Evolutionary conservation across 1,140 invertebrate genomes (phyloP), one percentile per base, ranked within the genome.

Genomic region (Drosophila aff.): DNA sequence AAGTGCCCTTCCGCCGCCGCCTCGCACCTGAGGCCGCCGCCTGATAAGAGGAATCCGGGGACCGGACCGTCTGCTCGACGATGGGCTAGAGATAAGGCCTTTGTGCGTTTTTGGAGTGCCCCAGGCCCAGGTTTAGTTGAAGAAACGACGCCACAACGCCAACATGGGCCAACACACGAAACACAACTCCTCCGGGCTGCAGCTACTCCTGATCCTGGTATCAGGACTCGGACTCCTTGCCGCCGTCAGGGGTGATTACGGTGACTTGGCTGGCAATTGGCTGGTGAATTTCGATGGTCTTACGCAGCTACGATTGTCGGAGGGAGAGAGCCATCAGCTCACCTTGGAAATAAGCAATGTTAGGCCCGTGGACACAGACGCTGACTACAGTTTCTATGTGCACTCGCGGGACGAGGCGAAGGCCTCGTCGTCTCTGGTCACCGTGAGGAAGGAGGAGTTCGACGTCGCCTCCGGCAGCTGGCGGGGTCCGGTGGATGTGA

Each of bases 261-360:
- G 82, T 0, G 62, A 81, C 13, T 49, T 81, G n/a, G 81, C 55
- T 5, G 82, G 82, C 46, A 38, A 72, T 15, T 83, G 82, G 82
- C 44, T 60, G 38, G 63, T 85, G 44, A 52, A 72, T 10, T 85
- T 50, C 26, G 81, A 21, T 2, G 53, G 53, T 0, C 13, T 41
- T 7, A 15, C 33, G 1, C 41, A 80, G 18, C 41, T 79, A 0
- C 28, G 28, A 11, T 0, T 80, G 11, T 11, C 21, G 3, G 63
- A 57, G 23, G 33, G 44, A 8, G 69, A 49, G 1, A 49, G 4
- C 1, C 5, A 44, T 4, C 18, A 36, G 21, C 21, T 79, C 4
- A 9, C 15, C 13, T 8, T 80, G 23, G 49, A 41, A 1, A 79
- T 80, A 21, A 58, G 52, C 21, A 57, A 74, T 53, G 67, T 79